Conservation (phyloP, 2,113 vertebrate species). For the Macroglossus sobrinus region DNA sequence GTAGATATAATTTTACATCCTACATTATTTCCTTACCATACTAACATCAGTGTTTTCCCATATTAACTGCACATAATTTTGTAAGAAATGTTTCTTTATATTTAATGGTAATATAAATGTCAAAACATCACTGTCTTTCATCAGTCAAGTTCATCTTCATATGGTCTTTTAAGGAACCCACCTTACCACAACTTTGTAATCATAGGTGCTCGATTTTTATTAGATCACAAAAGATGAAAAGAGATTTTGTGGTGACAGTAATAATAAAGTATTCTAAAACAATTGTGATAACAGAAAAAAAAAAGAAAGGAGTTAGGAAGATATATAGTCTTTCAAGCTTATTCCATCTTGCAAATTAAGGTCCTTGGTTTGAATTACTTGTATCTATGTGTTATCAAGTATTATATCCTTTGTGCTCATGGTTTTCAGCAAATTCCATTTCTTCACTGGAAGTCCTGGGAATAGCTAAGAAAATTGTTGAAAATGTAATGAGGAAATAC, state of each 20-base stretch:
- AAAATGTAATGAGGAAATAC: not conserved
- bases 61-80: constrained; percentile 1
- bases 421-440: not conserved
- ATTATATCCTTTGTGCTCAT: not conserved
- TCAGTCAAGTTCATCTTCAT: not conserved
- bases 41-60: not conserved
- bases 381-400: not conserved
- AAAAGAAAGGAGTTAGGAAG: not conserved
- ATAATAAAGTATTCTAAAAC: not conserved
- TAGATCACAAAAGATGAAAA: not conserved
- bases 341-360: not conserved
- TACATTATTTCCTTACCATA: not conserved
- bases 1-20: not conserved
- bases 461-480: constrained; percentile 16
- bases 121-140: not conserved
- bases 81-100: not conserved
- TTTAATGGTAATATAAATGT: not conserved
- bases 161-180: not conserved
- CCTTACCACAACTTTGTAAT: not conserved
- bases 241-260: not conserved
- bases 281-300: not conserved
- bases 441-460: not conserved
- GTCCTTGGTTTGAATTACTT: not conserved
- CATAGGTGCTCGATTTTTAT: not conserved
- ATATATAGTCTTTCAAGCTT: not conserved